These are phyloP conservation scores for Proterorhinus semilunaris DNA, from an alignment of 2,113 vertebrate genomes.

Conservation along the genomic window DNA sequence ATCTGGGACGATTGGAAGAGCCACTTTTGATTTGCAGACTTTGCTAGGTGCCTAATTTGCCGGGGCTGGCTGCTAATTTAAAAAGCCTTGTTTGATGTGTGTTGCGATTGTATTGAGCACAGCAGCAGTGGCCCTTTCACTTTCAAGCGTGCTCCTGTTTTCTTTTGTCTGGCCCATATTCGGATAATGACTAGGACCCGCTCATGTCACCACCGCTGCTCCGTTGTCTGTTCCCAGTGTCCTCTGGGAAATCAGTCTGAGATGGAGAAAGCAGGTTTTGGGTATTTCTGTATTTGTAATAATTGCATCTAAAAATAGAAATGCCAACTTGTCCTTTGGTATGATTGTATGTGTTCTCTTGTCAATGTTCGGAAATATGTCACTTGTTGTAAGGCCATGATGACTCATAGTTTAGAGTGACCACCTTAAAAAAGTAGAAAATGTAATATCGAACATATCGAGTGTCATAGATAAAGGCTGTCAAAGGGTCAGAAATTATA, in stretches of 20 bases:
- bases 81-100: constrained; percentile 64
- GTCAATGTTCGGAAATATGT: neutral
- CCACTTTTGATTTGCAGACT: constrained; percentile 54
- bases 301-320: neutral
- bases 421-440: too few species aligned
- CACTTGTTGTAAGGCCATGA: neutral
- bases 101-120: constrained; percentile 37
- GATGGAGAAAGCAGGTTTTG: constrained; percentile 33
- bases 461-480: too few species aligned
- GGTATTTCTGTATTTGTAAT: constrained; percentile 39
- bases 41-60: constrained; percentile 66
- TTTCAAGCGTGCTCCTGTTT: constrained; percentile 54
- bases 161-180: constrained; percentile 58
- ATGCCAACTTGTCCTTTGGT: neutral
- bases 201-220: constrained; percentile 47
- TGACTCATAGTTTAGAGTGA: too few species aligned
- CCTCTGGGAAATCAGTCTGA: constrained; percentile 62
- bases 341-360: neutral
- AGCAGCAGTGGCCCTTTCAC: constrained; percentile 40
- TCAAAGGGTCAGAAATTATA: too few species aligned
- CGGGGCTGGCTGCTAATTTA: constrained; percentile 61
- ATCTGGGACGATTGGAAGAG: constrained; percentile 36
- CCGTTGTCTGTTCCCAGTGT: constrained; percentile 34
- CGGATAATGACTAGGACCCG: constrained; percentile 64
- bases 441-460: too few species aligned